Evolutionary conservation across 2,113 vertebrate species (phyloP), one percentile per base, ranked within the genome.

Genomic region (Daphoenositta chrysoptera): DNA sequence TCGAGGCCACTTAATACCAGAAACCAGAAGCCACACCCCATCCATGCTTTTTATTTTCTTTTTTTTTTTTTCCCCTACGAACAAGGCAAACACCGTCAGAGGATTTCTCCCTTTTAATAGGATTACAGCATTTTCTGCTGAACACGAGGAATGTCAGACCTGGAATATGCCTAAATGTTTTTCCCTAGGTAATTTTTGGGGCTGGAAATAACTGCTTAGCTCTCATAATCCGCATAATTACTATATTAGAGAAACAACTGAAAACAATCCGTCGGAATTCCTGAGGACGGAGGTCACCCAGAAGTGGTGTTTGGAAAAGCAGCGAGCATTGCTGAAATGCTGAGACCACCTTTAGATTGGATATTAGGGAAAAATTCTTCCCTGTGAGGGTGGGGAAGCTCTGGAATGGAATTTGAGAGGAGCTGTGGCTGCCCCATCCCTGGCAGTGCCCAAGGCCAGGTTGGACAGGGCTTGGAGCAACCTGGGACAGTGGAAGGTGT

Each of bases 1-100:
- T 13, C 6, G 28, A 56, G n/a, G 83, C 42, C 27, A 64, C 33
- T 70, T 92, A 88, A 90, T 70, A 88, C 76, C 92, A 95, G 95
- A 93, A 95, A 87, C 53, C 54, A 83, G 64, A 58, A 87, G 31
- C 65, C 78, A 70, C 92, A 70, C 96, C 71, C 40, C 48, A 84
- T 27, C 28, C 33, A 17, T 26, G 28, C 19, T 60, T 27, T 30
- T 47, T 44, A 4, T 31, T 23, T 42, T 26, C 7, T 40, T 33
- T 17, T 26, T 19, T 61, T n/a, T 63, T 53, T 47, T 37, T 7
- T 13, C 2, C 9, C 2, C 16, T 19, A 51, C 8, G 7, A 95
- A 40, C 28, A 40, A 75, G 26, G 24, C 47, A 45, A 90, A 83
- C 56, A 27, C 1, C 0, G 3, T 40, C 42, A 68, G 33, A 6